Evolutionary conservation across 2,888 invertebrate species (phyloP), one percentile per base, ranked within the genome.

Genomic region (Tenthredo distinguenda): DNA sequence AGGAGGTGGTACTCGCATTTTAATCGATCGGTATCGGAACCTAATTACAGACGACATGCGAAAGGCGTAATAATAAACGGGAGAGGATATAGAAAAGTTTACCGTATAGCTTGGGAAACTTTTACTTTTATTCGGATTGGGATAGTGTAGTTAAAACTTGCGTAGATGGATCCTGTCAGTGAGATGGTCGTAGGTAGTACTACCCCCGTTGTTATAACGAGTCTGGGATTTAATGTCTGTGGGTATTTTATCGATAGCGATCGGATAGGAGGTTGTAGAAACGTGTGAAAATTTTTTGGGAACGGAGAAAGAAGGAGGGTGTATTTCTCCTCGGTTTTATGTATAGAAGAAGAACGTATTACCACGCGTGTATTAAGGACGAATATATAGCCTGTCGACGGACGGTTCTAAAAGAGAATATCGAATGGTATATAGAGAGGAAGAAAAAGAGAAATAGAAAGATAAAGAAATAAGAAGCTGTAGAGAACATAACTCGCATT

Each of bases 111-210:
- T n/a, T 15, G 55, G 40, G n/a, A 47, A 90, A 89, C 89, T 90
- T 91, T 90, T 90, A 90, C 90, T 88, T 90, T 89, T 90, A 91
- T 92, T 90, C 89, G 88, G 86, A 87, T 86, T 68, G 81, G 18
- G 1, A 7, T 37, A 89, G 87, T 90, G 90, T 90, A 91, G 91
- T 91, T 91, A 91, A 92, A 91, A 91, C 88, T 90, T 88, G 89
- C 87, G 87, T 86, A 84, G 86, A 89, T 86, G 87, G 88, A 77
- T 87, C 86, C 86, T 87, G 87, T 88, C 88, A 87, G 12, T 43
- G 83, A 87, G 88, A 88, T n/a, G n/a, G n/a, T 37, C 2, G 18
- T 31, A 12, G 10, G 2, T 34, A 87, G 87, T 88, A 87, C 87
- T 88, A 86, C 87, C 86, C 88, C 86, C 88, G 88, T 90, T 89